phyloP scores from a whole-genome alignment of 2,113 vertebrate genomes.

The Ardeotis arabs region DNA sequence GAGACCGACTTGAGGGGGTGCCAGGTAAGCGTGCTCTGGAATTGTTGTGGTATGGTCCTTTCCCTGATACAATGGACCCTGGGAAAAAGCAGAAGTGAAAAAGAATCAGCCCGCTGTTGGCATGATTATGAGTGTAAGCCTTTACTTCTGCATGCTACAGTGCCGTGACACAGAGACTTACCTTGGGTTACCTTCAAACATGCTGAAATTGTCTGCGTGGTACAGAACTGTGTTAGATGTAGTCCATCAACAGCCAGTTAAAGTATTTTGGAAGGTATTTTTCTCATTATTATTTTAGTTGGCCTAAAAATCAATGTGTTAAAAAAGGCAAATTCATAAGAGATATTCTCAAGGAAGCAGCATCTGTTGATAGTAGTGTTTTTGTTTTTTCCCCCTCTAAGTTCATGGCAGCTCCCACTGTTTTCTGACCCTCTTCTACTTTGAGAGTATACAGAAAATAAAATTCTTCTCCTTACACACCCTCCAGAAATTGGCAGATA shows the following conservation, averaged over 20 bases:
- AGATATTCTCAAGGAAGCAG: not conserved
- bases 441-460: not conserved
- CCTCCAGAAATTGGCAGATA: constrained; percentile 31
- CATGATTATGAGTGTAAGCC: not conserved
- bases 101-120: not conserved
- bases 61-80: not conserved
- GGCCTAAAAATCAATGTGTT: not conserved
- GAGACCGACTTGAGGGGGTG: not conserved
- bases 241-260: not conserved
- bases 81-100: not conserved
- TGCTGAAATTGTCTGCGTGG: not conserved
- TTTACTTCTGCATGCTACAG: not conserved
- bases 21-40: not conserved
- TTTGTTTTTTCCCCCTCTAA: not conserved
- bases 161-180: not conserved
- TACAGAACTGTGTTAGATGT: not conserved
- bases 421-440: not conserved
- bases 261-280: not conserved
- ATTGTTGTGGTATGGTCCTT: not conserved
- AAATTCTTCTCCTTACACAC: constrained; percentile 33
- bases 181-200: not conserved
- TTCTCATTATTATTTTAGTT: not conserved
- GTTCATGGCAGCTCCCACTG: not conserved
- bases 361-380: not conserved
- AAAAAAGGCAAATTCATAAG: not conserved